Evolutionary conservation across 2,113 vertebrate genomes (phyloP).

Genomic region (Circaetus gallicus): DNA sequence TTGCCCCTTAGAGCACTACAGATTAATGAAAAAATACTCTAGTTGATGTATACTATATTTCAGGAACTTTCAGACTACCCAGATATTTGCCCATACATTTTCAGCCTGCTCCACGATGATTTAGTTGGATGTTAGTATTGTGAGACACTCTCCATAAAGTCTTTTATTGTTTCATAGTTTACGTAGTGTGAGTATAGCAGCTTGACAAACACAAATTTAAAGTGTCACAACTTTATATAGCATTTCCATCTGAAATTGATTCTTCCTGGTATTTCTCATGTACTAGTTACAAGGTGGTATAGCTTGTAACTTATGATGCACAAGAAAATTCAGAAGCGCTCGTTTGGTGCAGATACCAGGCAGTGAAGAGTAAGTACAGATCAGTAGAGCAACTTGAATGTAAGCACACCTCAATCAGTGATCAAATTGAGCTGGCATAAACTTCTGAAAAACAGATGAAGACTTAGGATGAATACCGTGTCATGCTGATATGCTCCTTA

Average conservation of each 20-base stretch:
- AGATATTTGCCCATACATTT: neutral
- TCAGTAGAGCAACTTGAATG: neutral
- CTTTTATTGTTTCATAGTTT: neutral
- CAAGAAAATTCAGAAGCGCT: neutral
- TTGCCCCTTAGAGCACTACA: neutral
- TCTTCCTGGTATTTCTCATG: neutral
- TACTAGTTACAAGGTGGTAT: neutral
- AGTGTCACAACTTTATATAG: neutral
- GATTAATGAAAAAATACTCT: neutral
- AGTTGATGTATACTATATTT: neutral
- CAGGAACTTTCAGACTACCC: neutral
- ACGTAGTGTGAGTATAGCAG: neutral
- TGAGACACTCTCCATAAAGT: neutral
- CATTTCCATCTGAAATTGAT: neutral
- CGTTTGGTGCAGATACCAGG: neutral
- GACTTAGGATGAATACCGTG: neutral
- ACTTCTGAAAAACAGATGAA: neutral
- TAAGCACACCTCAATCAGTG: neutral
- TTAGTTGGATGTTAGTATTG: neutral
- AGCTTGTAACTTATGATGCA: neutral
- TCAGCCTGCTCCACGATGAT: neutral
- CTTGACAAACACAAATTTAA: neutral
- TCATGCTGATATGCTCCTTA: neutral
- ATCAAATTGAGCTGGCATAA: neutral
- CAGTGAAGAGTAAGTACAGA: neutral